A percentile compares a stretch with the other conserved stretches of the same genome.
Conservation (phyloP, 1,140 invertebrate genomes). For the Orchestia grillus region DNA sequence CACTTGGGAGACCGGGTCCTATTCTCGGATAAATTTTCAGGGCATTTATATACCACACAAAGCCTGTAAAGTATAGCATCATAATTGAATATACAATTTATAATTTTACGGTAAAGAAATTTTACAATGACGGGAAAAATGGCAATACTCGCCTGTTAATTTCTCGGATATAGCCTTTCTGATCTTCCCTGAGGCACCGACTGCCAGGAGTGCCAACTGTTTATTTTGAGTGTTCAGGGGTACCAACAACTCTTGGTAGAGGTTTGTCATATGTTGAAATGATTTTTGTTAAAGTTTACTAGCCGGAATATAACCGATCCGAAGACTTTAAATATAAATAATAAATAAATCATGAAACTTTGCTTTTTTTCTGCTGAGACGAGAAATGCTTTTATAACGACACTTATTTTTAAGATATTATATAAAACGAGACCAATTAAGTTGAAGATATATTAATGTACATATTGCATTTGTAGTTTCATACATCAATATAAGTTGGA, state of each 20-base stretch:
- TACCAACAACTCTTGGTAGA: background rate
- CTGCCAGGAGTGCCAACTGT: background rate
- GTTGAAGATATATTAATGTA: too few relatives aligned
- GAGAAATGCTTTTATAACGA: too few relatives aligned
- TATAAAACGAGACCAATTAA: too few relatives aligned
- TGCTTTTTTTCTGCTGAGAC: too few relatives aligned
- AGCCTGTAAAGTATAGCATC: background rate
- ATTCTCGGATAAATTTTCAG: background rate
- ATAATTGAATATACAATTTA: background rate
- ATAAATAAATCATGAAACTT: too few relatives aligned
- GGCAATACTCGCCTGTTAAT: background rate
- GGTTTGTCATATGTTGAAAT: too few relatives aligned
- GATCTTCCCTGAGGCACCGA: background rate
- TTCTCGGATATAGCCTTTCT: background rate
- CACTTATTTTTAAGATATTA: too few relatives aligned
- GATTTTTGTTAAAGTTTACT: too few relatives aligned
- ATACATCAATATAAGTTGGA: too few relatives aligned
- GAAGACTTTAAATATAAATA: too few relatives aligned
- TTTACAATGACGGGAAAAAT: background rate
- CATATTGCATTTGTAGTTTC: too few relatives aligned
- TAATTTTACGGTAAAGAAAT: background rate
- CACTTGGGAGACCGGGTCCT: background rate
- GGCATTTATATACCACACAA: background rate
- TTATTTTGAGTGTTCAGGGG: slow-evolving; percentile 12
- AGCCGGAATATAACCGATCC: too few relatives aligned